These are phyloP conservation scores for Pomatorhinus ruficollis DNA, from an alignment of 2,113 vertebrate genomes.

Conservation along the genomic window DNA sequence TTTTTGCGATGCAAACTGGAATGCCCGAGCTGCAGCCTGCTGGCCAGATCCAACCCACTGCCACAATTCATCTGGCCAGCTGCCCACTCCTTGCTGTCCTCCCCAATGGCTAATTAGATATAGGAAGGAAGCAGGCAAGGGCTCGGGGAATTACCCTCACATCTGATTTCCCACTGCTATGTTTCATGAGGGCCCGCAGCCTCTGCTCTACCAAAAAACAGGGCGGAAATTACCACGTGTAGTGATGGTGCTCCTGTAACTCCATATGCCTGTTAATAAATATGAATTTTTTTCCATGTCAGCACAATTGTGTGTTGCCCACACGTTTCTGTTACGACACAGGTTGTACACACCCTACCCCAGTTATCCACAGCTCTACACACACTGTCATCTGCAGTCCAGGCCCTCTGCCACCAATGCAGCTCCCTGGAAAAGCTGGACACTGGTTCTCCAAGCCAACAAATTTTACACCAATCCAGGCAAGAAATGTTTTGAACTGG, in stretches of 20 bases:
- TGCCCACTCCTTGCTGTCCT: not conserved
- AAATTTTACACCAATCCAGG: not conserved
- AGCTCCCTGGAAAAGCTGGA: not conserved
- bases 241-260: fast-evolving
- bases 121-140: not conserved
- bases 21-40: not conserved
- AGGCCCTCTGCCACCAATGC: fast-evolving
- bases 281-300: not conserved
- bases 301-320: not conserved
- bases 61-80: not conserved
- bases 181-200: not conserved
- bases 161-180: not conserved
- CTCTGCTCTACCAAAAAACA: not conserved
- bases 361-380: fast-evolving
- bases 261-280: not conserved
- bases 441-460: not conserved
- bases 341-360: fast-evolving
- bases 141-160: not conserved
- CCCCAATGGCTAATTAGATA: not conserved
- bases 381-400: not conserved
- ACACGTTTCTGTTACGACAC: fast-evolving
- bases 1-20: not conserved
- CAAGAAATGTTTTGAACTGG: not conserved
- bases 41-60: not conserved
- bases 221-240: not conserved